These are phyloP conservation scores for Caenorhabditis brenneri DNA, from an alignment of 1,140 invertebrate species.

Conservation along the genomic window DNA sequence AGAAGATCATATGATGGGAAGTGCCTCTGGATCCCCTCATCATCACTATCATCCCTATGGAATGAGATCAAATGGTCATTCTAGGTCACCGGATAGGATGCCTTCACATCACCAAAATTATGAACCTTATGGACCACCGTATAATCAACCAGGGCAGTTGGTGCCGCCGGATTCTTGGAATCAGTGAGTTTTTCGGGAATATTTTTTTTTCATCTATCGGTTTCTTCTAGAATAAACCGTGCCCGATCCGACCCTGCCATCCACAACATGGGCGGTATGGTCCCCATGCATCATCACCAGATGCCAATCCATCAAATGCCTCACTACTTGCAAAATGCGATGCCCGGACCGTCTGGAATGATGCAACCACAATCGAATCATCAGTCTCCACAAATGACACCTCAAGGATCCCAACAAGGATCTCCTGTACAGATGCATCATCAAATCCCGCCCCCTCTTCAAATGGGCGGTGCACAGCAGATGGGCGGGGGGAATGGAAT, in stretches of 20 bases:
- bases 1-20: slow-evolving; percentile 30
- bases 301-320: slow-evolving; percentile 6
- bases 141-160: not conserved
- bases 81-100: slow-evolving; percentile 23
- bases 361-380: not conserved
- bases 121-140: slow-evolving; percentile 18
- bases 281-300: not conserved
- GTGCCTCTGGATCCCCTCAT: not conserved
- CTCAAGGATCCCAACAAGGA: slow-evolving; percentile 17
- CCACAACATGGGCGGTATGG: slow-evolving; percentile 38
- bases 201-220: not conserved
- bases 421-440: slow-evolving; percentile 11
- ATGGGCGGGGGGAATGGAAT: not conserved
- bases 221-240: slow-evolving; percentile 40
- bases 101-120: slow-evolving; percentile 36
- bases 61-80: not conserved
- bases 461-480: not conserved
- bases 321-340: not conserved
- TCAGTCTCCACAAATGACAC: not conserved
- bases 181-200: slow-evolving; percentile 42
- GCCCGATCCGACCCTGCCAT: slow-evolving; percentile 48
- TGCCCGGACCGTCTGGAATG: slow-evolving; percentile 17
- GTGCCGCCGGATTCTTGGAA: slow-evolving; percentile 24
- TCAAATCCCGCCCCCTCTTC: not conserved
- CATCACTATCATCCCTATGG: slow-evolving; percentile 49